Evolutionary conservation across 2,888 invertebrate species (phyloP), one percentile per base, ranked within the genome.

Genomic region (Sminthurinus aureus): DNA sequence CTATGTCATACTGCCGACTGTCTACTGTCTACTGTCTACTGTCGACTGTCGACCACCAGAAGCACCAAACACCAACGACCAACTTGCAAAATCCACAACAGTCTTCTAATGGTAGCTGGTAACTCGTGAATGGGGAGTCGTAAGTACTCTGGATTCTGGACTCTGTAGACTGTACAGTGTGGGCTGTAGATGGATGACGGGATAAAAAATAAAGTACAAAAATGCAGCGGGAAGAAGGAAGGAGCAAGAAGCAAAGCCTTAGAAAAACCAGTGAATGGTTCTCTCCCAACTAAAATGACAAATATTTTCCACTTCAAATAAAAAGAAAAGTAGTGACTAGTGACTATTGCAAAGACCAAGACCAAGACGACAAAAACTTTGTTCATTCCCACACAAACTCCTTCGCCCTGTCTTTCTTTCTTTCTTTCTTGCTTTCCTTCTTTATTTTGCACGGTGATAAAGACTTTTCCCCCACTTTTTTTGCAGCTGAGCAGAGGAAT

Each of bases 281-380:
- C 73, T 15, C 69, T 69, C 69, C 0, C 69, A 22, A 69, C 69
- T 69, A 24, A 38, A 73, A 73, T 73, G 73, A 73, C 73, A 73
- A 73, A 73, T 73, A 73, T 73, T 73, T 73, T 73, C 73, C 26
- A 24, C 73, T 73, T 26, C 26, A 73, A 73, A 73, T 73, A 73
- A 73, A 73, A 73, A 38, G 24, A 18, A 58, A 58, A 58, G 58
- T n/a, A n/a, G n/a, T n/a, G n/a, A n/a, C n/a, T n/a, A n/a, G n/a
- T n/a, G n/a, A n/a, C n/a, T n/a, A n/a, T n/a, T n/a, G n/a, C 58
- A 58, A 58, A 58, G 58, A 6, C 2, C 15, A 58, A 6, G 58
- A 58, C 8, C 8, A 58, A 9, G 58, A 58, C 58, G 58, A 58
- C 58, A 18, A 24, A 73, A 73, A 73, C 73, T 73, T 73, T 73